These are phyloP conservation scores for Rhingia rostrata DNA, from an alignment of 2,888 invertebrate species.

Conservation along the genomic window DNA sequence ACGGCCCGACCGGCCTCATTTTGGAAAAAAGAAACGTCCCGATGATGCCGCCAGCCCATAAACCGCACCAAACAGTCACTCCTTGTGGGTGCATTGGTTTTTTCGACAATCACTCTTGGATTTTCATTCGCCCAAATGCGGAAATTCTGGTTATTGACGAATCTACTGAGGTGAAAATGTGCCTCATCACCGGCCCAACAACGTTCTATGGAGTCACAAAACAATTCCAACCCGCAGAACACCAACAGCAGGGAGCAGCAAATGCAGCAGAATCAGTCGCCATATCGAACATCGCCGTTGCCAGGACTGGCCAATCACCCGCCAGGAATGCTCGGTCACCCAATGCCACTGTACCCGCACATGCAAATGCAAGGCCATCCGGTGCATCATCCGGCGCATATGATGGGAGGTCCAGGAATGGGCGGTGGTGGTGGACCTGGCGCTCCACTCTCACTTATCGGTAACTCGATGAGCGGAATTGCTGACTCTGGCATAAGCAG, in stretches of 20 bases:
- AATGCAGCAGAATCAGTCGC: slow-evolving; percentile 77
- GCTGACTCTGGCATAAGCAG: slow-evolving; percentile 77
- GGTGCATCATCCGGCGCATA: slow-evolving; percentile 81
- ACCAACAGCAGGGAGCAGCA: slow-evolving; percentile 74
- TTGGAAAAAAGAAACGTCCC: too few species aligned
- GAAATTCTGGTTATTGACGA: too few species aligned
- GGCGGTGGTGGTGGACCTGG: slow-evolving; percentile 76
- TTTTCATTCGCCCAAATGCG: too few species aligned
- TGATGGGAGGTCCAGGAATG: slow-evolving; percentile 79
- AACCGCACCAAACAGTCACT: too few species aligned
- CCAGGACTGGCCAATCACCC: slow-evolving; percentile 80
- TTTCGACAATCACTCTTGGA: too few species aligned
- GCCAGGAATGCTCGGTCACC: slow-evolving; percentile 81
- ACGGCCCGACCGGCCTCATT: too few species aligned
- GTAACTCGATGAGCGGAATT: slow-evolving; percentile 69
- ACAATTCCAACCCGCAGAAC: slow-evolving; percentile 59
- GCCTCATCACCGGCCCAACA: slow-evolving; percentile 82
- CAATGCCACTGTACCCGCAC: slow-evolving; percentile 82
- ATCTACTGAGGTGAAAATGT: too few species aligned
- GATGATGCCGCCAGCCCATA: too few species aligned
- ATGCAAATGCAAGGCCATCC: slow-evolving; percentile 80
- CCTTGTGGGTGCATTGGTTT: too few species aligned
- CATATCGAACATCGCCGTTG: slow-evolving; percentile 82
- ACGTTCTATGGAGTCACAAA: slow-evolving; percentile 70
- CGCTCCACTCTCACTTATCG: slow-evolving; percentile 77